Percentiles rank a stretch among this genome's conserved stretches.
Conservation (phyloP, 1,140 invertebrate species). For the Sitodiplosis mosellana region DNA sequence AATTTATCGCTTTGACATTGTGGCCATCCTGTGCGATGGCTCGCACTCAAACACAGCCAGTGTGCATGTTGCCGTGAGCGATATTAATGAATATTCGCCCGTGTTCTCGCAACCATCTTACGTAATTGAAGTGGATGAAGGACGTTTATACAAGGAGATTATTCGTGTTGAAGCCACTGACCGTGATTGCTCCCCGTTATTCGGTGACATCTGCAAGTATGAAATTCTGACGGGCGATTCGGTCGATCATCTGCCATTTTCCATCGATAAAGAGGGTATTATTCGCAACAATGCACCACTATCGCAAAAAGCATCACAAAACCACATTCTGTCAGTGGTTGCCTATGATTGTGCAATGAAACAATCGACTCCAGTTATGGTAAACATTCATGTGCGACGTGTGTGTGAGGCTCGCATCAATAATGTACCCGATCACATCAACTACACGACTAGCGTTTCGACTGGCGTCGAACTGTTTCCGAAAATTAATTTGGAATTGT, state of each 20-base stretch:
- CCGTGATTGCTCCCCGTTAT: slow-evolving; percentile 78
- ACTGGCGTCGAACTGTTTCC: slow-evolving; percentile 48
- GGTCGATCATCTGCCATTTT: slow-evolving; percentile 51
- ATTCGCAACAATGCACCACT: slow-evolving; percentile 82
- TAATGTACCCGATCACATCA: slow-evolving; percentile 73
- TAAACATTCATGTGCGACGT: slow-evolving; percentile 69
- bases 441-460: slow-evolving; percentile 70
- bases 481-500: slow-evolving; percentile 68
- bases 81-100: slow-evolving; percentile 87
- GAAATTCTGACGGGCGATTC: slow-evolving; percentile 71
- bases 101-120: slow-evolving; percentile 77
- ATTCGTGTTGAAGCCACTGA: slow-evolving; percentile 79
- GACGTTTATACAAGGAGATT: slow-evolving; percentile 73
- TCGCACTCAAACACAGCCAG: slow-evolving; percentile 73
- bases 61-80: slow-evolving; percentile 85
- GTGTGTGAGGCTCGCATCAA: slow-evolving; percentile 21
- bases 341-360: slow-evolving; percentile 93
- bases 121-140: slow-evolving; percentile 75
- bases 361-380: slow-evolving; percentile 71
- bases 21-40: slow-evolving; percentile 75
- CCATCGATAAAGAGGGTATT: slow-evolving; percentile 74
- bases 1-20: slow-evolving; percentile 90
- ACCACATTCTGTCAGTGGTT: slow-evolving; percentile 91
- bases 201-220: slow-evolving; percentile 89
- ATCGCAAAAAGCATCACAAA: slow-evolving; percentile 79